Base-by-base conservation (phyloP, 2,888 invertebrate genomes). In the Spodoptera littoralis region DNA sequence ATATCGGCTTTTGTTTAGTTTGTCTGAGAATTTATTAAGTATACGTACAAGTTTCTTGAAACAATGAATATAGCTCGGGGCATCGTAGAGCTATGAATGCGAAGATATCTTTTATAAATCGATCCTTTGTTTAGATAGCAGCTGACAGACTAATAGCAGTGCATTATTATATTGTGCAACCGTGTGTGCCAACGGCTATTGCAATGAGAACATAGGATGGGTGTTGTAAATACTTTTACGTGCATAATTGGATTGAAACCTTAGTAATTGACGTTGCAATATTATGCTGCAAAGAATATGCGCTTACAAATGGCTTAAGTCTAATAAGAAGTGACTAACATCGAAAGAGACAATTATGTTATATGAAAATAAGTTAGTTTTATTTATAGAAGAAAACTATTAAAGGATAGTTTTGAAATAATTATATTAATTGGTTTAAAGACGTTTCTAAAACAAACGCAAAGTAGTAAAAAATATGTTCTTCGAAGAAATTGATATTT, bases 181-280 rank as follows among this genome's bases (percentile, higher is more conserved):
- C 45, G 57, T 67, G 47, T 70, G 67, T 68, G 61, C 61, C 42
- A 61, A 64, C 49, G 59, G 60, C 62, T 47, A 42, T 51, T 56
- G 62, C 65, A 70, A 70, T 65, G 57, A 53, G 66, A 69, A 63
- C 62, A 65, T 71, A 60, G 63, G 64, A 61, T 73, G 61, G 50
- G 51, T 76, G 55, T 70, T 71, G 72, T 69, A 70, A 76, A 77
- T 77, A 83, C 76, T 80, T 82, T 68, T 69, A 75, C 73, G 56
- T 51, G 53, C 61, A 60, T 83, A 83, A 82, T 83, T 81, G 83
- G 82, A 83, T 83, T 80, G 81, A 83, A 83, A 47, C 82, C 83
- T 71, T 83, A 82, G 75, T 66, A 80, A 74, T 71, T 61, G 55
- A 51, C 61, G 70, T 75, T 72, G 69, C 59, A 72, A 56, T 75